Percentiles rank a stretch among this genome's conserved stretches.
These are phyloP conservation scores for Lycopodina hypogea DNA, from an alignment of 37 sponge, comb jelly and placozoan species.

Conservation along the genomic window DNA sequence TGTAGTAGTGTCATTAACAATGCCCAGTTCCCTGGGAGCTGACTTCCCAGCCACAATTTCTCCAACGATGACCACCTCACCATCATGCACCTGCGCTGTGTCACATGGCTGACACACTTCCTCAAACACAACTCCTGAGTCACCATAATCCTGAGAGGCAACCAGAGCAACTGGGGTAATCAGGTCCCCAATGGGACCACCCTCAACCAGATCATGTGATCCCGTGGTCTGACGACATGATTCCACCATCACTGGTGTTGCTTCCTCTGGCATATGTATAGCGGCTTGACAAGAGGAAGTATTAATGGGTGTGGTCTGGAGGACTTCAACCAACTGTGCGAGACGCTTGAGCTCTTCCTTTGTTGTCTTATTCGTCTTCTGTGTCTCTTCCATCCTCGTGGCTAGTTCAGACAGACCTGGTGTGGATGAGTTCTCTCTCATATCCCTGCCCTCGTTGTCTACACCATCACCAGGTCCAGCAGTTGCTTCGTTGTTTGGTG, in stretches of 20 bases:
- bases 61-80: slow-evolving; percentile 29
- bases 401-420: too few relatives aligned
- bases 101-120: neutral
- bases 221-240: neutral
- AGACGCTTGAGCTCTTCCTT: neutral
- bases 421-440: too few relatives aligned
- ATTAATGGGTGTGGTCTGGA: neutral
- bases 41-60: neutral
- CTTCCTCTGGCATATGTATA: neutral
- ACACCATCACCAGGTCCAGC: too few relatives aligned
- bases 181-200: neutral
- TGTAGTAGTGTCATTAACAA: too few relatives aligned
- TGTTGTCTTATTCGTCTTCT: neutral
- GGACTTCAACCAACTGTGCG: neutral
- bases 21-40: too few relatives aligned
- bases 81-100: slow-evolving; percentile 2
- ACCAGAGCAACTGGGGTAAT: neutral
- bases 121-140: neutral
- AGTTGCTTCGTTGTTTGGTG: too few relatives aligned
- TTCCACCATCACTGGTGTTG: neutral
- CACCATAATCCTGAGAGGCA: neutral
- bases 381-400: too few relatives aligned
- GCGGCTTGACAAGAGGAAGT: neutral
- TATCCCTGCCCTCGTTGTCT: too few relatives aligned
- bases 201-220: neutral